A percentile compares a stretch with the other conserved stretches of the same genome.
Evolutionary conservation across 2,888 invertebrate species (phyloP).

Genomic region (Exocentrus adspersus): DNA sequence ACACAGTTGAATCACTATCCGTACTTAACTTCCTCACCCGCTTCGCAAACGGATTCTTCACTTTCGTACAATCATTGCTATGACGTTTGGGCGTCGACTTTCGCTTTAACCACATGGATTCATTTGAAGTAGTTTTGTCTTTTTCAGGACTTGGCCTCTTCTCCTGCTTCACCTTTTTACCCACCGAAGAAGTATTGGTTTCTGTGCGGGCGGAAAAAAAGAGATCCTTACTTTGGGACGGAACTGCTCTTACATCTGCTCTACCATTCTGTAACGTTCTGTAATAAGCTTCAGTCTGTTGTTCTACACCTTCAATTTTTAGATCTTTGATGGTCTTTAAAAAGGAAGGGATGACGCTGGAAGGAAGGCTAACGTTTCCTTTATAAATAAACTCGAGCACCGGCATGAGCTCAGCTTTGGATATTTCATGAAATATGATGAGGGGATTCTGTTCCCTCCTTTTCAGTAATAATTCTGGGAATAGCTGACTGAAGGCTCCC

Average conservation of each 20-base stretch:
- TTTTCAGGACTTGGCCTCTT: too few species aligned
- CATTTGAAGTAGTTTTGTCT: too few species aligned
- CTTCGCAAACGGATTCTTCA: background rate
- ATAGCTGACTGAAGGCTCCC: background rate
- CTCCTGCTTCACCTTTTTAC: too few species aligned
- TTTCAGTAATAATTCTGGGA: background rate
- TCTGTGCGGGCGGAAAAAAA: too few species aligned
- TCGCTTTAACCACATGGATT: too few species aligned
- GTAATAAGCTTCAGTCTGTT: background rate
- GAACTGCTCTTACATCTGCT: too few species aligned
- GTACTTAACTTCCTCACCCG: too few species aligned
- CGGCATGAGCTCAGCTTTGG: background rate
- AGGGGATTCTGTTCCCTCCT: background rate
- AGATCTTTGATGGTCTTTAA: background rate
- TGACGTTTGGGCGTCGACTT: too few species aligned
- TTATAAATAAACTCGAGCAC: slow-evolving; percentile 4
- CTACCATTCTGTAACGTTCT: too few species aligned
- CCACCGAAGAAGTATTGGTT: too few species aligned
- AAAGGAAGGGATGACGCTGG: background rate
- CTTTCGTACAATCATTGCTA: background rate
- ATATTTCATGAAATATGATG: slow-evolving; percentile 1
- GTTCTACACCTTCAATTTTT: background rate
- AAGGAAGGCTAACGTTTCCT: background rate
- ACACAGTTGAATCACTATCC: background rate
- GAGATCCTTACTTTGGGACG: too few species aligned